Conservation (phyloP, 2,113 vertebrate species). For the Chloebia gouldiae region DNA sequence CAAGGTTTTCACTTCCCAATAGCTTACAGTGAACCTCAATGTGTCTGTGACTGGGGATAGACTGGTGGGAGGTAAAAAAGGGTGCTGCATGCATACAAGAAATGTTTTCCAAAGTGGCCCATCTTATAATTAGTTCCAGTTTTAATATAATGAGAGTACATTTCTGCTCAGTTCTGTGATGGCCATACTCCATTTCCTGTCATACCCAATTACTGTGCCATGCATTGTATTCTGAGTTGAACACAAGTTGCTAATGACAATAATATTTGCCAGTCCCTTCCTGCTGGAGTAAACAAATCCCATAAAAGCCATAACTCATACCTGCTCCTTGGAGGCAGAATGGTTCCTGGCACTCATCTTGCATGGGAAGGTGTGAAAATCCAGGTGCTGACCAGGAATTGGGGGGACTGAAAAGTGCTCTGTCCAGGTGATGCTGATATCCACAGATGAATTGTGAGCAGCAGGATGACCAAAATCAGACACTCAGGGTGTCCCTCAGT, state of each 20-base stretch:
- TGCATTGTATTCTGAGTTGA: not conserved
- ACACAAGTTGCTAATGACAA: not conserved
- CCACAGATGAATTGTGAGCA: not conserved
- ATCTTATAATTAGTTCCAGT: not conserved
- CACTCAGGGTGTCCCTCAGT: fast-evolving
- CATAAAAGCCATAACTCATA: not conserved
- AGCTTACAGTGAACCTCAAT: not conserved
- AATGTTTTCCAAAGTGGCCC: not conserved
- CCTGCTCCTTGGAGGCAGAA: not conserved
- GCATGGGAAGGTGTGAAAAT: not conserved
- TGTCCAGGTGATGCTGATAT: not conserved
- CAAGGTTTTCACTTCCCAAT: not conserved
- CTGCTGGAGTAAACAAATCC: not conserved
- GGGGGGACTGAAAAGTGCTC: not conserved
- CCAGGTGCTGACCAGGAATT: not conserved
- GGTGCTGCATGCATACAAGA: not conserved
- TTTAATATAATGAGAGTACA: not conserved
- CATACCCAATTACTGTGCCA: no score
- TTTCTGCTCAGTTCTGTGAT: not conserved
- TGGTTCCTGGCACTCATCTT: not conserved
- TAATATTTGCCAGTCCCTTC: not conserved
- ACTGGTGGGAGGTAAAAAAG: not conserved
- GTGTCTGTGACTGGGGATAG: not conserved
- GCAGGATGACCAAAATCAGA: not conserved
- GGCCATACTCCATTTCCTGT: not conserved